Base-by-base conservation (phyloP, 2,888 invertebrate species). In the Pherbina coryleti region DNA sequence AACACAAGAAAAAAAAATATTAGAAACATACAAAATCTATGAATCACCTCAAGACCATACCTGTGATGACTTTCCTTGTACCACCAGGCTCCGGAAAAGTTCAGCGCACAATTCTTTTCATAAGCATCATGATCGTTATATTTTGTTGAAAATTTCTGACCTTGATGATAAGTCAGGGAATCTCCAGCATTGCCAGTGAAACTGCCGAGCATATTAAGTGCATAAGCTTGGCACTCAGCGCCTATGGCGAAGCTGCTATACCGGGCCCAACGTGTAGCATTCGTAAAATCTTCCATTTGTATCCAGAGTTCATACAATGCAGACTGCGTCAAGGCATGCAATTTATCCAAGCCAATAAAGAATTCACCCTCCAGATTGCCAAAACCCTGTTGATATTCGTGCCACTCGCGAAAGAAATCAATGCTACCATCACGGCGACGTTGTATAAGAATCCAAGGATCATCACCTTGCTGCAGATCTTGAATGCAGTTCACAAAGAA, bases 21-120 rank as follows among this genome's bases (percentile, higher is more conserved):
- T 3, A 19, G 9, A 19, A 8, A 57, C 2, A n/a, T n/a, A 11
- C 25, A 19, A 49, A 49, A n/a, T 19, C 34, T 28, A 9, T 64
- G 49, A 34, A 5, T 34, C 5, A 17, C 4, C 9, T 25, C 3
- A 17, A 34, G n/a, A 34, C 14, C 31, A 37, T n/a, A 92, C 92
- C 92, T 92, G 81, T 91, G 92, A 80, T 93, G 93, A 82, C 94
- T 94, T 64, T 92, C 92, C 83, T 92, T 92, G 85, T 93, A 94
- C 94, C 94, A 94, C 94, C 94, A 94, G 3, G 92, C 94, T 0
- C 94, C 94, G 1, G 91, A 91, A 81, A 93, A 93, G 76, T 92
- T 91, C 51, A 89, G 86, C 0, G 94, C 93, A 86, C 94, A 94
- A 76, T 92, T 92, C 3, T 92, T 93, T 76, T 93, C 93, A 28